Evolutionary conservation across 2,113 vertebrate genomes (phyloP), one percentile per base, ranked within the genome.

Genomic region (Passer montanus): DNA sequence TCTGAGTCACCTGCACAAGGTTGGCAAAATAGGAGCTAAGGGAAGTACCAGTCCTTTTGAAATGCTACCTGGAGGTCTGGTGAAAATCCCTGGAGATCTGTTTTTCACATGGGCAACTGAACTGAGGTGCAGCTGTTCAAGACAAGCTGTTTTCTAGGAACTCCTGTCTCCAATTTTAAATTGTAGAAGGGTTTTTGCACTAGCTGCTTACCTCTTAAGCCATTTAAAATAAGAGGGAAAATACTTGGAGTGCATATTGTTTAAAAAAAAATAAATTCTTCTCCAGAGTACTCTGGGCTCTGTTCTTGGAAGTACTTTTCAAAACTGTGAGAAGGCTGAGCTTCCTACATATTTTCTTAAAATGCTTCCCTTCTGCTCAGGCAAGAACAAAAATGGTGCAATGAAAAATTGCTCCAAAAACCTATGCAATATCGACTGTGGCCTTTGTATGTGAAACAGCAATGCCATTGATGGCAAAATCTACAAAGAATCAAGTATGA

Each of bases 401-500:
- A 67, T 18, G 8, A 60, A 84, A 35, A 28, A 69, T 66, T 39
- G 4, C 18, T 81, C 23, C 3, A 53, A 73, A 90, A 87, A 2
- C 19, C 1, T 8, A 1, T 33, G 17, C 11, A 46, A 5, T 59
- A n/a, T 26, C 9, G 2, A 13, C 49, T 16, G 12, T 49, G 53
- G 11, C 13, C 33, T 60, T 80, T 87, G 2, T 56, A 47, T 19
- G 56, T 59, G 33, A 60, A 90, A 73, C 4, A 84, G 7, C 9
- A 59, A 68, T 13, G 22, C 28, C 56, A 43, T 28, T 58, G 64
- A 46, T 41, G 10, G 8, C 21, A 79, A 89, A 76, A 62, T 76
- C 39, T 67, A 15, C n/a, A 58, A 30, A 86, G 37, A 50, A 72
- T 67, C 16, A 41, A 41, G 17, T 22, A 8, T 46, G 39, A 59